phyloP scores from a whole-genome alignment of 2,797 vertebrate species.

The Ibycter americanus region DNA sequence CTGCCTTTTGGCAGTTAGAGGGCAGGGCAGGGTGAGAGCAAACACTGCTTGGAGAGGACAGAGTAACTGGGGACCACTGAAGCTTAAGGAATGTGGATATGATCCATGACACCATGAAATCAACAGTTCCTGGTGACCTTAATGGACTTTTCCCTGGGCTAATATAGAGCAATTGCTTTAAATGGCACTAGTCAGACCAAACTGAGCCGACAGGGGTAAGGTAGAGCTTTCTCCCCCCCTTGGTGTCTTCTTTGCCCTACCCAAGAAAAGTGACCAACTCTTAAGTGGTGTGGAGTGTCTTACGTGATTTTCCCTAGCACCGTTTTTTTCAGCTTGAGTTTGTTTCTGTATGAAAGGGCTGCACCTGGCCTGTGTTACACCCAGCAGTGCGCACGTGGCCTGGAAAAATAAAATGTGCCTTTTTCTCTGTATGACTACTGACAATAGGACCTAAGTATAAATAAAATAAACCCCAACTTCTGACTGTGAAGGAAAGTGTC shows the following conservation, averaged over 20 bases:
- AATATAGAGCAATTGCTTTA: not conserved
- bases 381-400: too few relatives aligned
- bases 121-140: not conserved
- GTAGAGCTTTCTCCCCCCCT: not conserved
- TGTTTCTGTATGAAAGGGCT: not conserved
- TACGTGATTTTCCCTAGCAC: not conserved
- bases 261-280: not conserved
- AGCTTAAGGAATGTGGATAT: not conserved
- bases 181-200: not conserved
- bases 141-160: not conserved
- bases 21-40: not conserved
- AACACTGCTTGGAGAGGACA: not conserved
- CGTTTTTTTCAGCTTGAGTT: not conserved
- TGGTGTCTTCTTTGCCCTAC: not conserved
- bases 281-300: not conserved
- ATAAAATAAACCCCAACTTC: rapidly evolving
- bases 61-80: not conserved
- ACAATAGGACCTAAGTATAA: not conserved
- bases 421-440: not conserved
- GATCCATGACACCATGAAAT: not conserved
- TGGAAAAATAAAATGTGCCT: not conserved
- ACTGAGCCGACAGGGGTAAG: not conserved
- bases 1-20: not conserved
- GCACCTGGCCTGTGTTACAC: not conserved
- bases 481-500: not conserved